These are phyloP conservation scores for honey bee (Apis mellifera) DNA, from an alignment of 1,140 invertebrate genomes.

Conservation along the genomic window DNA sequence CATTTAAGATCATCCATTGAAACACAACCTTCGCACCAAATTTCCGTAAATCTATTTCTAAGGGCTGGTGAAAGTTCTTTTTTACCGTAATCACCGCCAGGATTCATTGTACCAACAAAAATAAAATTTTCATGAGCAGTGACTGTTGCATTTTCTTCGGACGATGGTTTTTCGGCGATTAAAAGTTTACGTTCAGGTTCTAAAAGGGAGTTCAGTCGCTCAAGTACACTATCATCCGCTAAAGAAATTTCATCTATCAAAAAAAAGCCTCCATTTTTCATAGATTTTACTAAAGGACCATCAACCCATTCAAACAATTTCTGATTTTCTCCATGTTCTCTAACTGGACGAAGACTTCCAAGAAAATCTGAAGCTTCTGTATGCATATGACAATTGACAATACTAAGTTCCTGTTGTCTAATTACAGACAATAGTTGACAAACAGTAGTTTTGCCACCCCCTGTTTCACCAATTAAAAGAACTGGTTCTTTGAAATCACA, in stretches of 20 bases:
- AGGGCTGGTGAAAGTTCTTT: conserved; percentile 99
- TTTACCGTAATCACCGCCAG: conserved; percentile 99
- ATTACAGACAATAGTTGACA: conserved; percentile 92
- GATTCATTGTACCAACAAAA: conserved; percentile 99
- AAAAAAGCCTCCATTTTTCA: conserved; percentile 94
- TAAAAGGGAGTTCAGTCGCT: conserved; percentile 97
- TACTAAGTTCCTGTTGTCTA: conserved; percentile 85
- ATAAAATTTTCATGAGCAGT: conserved; percentile 91
- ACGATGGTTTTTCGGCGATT: conserved; percentile 90
- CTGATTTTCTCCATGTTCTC: conserved; percentile 83
- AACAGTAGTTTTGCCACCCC: conserved; percentile 98
- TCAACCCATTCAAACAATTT: conserved; percentile 98
- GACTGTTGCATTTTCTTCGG: conserved; percentile 82
- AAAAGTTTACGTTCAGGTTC: conserved; percentile 96
- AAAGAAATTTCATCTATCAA: conserved; percentile 99
- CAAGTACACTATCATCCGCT: conserved; percentile 99
- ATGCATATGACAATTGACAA: conserved; percentile 99
- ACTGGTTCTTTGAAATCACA: conserved; percentile 97
- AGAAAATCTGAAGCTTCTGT: conserved; percentile 99
- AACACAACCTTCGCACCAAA: conserved; percentile 94
- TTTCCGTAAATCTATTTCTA: conserved; percentile 98
- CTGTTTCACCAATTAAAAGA: conserved; percentile 98
- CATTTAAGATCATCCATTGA: conserved; percentile 86
- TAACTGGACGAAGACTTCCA: conserved; percentile 95
- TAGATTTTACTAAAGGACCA: conserved; percentile 95